These are phyloP conservation scores for Colletes collaris DNA, from an alignment of 2,888 invertebrate species.

Conservation along the genomic window DNA sequence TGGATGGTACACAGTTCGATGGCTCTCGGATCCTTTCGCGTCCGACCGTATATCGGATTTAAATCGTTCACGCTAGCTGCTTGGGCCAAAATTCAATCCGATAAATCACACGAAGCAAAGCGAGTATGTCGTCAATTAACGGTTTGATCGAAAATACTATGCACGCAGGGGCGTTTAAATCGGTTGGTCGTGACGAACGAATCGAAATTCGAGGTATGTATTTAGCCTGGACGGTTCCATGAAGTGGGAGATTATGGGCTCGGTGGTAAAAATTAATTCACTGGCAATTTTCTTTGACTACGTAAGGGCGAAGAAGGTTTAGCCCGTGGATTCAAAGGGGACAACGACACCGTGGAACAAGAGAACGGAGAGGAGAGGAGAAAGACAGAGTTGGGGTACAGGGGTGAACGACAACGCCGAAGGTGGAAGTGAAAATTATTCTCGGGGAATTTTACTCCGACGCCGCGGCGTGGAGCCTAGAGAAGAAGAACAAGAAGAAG, in stretches of 20 bases:
- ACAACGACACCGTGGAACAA: constrained; percentile 35
- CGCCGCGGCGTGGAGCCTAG: constrained; percentile 31
- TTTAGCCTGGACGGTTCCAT: background rate
- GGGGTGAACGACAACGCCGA: constrained; percentile 41
- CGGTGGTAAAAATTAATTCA: constrained; percentile 49
- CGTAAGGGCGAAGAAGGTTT: constrained; percentile 10
- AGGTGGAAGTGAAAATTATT: constrained; percentile 71
- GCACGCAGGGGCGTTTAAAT: constrained; percentile 31
- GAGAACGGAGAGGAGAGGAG: constrained; percentile 22
- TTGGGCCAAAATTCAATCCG: background rate
- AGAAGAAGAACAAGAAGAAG: constrained; percentile 19
- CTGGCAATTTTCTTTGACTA: background rate
- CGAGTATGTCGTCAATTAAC: constrained; percentile 37
- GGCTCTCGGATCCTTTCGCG: background rate
- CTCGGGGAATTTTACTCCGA: constrained; percentile 68
- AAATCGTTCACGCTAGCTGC: background rate
- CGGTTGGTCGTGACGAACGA: constrained; percentile 8
- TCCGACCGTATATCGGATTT: background rate
- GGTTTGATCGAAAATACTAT: constrained; percentile 41
- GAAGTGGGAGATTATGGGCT: background rate
- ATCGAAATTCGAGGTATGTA: constrained; percentile 19
- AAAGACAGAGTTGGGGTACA: background rate
- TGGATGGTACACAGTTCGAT: too few relatives aligned
- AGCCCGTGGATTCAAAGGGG: constrained; percentile 52
- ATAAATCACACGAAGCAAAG: constrained; percentile 48